phyloP scores from a whole-genome alignment of 2,797 vertebrate species.

The Pipistrellus nathusii region DNA sequence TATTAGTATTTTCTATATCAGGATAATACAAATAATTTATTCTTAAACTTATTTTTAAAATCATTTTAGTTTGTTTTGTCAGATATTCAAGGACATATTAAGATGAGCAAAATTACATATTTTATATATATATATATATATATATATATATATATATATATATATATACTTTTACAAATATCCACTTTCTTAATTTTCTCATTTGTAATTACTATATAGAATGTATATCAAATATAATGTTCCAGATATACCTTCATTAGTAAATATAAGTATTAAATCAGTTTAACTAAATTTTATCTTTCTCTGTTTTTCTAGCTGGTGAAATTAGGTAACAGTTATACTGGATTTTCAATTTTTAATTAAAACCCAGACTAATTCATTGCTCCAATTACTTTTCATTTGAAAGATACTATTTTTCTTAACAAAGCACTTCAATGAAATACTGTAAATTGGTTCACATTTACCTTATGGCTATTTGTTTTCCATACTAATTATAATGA shows the following conservation, averaged over 20 bases:
- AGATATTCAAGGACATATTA: slow-evolving; percentile 13
- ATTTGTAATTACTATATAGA: slow-evolving; percentile 46
- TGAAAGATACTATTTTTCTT: slow-evolving; percentile 73
- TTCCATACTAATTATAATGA: slow-evolving; percentile 57
- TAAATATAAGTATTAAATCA: slow-evolving; percentile 61
- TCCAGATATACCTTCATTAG: slow-evolving; percentile 23
- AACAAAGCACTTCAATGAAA: slow-evolving; percentile 70
- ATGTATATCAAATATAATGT: slow-evolving; percentile 4
- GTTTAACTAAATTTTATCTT: slow-evolving; percentile 56
- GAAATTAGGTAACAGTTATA: slow-evolving; percentile 57
- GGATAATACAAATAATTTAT: background rate
- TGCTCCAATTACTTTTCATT: slow-evolving; percentile 69
- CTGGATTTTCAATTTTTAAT: slow-evolving; percentile 72
- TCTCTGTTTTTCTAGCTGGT: slow-evolving; percentile 51
- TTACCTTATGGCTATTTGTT: slow-evolving; percentile 63
- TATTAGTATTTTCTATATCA: background rate
- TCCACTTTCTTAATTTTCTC: background rate
- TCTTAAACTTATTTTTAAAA: background rate
- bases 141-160: background rate
- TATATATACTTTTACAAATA: background rate
- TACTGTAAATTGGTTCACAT: slow-evolving; percentile 58
- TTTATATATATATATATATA: background rate
- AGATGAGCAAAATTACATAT: background rate
- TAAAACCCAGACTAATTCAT: slow-evolving; percentile 70
- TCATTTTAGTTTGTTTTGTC: background rate